Conservation (phyloP, 1,140 invertebrate species). For the Popillia japonica region DNA sequence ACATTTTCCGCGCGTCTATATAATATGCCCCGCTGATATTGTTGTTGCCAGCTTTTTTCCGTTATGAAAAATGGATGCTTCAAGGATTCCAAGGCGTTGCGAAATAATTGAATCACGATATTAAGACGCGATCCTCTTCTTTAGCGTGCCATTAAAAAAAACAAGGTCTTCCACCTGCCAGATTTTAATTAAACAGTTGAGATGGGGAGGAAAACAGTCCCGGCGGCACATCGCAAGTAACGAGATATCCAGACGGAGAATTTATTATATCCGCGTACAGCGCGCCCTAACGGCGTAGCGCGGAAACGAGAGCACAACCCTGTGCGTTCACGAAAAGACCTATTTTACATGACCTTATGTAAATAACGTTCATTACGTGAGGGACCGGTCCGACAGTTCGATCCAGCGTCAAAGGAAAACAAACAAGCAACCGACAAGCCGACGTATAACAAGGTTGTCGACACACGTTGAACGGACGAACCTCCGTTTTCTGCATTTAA, state of each 20-base stretch:
- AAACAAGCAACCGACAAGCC: background rate
- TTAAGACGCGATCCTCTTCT: background rate
- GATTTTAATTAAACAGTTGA: conserved; percentile 26
- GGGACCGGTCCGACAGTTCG: conserved; percentile 6
- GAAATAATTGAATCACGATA: conserved; percentile 12
- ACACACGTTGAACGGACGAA: background rate
- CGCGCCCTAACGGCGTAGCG: background rate
- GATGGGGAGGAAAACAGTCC: background rate
- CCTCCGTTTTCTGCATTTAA: conserved; percentile 4
- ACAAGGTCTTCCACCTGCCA: conserved; percentile 11
- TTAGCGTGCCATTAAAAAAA: background rate
- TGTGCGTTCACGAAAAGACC: conserved; percentile 3
- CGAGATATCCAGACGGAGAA: background rate
- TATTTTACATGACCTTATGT: conserved; percentile 34
- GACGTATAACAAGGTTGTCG: background rate
- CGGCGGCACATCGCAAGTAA: background rate
- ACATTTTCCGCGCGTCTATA: background rate
- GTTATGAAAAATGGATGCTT: background rate
- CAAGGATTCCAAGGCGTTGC: background rate
- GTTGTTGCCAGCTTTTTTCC: background rate
- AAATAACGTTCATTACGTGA: conserved; percentile 32
- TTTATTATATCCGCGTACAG: background rate
- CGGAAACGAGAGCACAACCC: background rate
- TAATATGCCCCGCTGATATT: background rate
- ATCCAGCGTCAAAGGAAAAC: conserved; percentile 28